Conservation (phyloP, 1,140 invertebrate species). For the Drosophila fuyamai region DNA sequence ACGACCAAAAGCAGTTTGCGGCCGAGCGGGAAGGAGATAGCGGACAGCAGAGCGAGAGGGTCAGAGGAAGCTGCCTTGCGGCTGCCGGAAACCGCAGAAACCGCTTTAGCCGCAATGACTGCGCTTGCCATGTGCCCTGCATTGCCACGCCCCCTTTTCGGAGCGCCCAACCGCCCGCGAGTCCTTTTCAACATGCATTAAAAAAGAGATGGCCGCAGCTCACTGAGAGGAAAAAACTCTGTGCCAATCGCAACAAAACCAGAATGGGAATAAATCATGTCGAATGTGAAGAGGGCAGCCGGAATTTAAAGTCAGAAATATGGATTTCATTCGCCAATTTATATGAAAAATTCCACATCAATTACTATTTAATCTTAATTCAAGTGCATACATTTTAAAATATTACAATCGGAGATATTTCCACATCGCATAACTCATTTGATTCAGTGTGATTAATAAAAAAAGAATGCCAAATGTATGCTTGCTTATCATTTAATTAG, state of each 20-base stretch:
- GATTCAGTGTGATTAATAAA: neutral
- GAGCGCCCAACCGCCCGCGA: neutral
- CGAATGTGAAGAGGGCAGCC: constrained; percentile 10
- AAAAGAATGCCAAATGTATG: too few relatives aligned
- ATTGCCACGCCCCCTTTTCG: constrained; percentile 20
- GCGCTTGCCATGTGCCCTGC: constrained; percentile 54
- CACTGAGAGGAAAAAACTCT: constrained; percentile 16
- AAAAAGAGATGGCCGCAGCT: constrained; percentile 10
- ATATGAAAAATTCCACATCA: constrained; percentile 13
- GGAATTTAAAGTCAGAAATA: constrained; percentile 36
- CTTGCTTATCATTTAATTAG: constrained; percentile 6
- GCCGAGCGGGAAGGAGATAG: neutral
- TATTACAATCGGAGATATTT: constrained; percentile 14
- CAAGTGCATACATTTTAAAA: constrained; percentile 34
- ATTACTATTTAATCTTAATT: constrained; percentile 13
- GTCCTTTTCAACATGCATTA: constrained; percentile 22
- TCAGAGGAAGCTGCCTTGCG: constrained; percentile 23
- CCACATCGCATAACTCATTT: constrained; percentile 16
- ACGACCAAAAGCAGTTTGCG: constrained; percentile 52
- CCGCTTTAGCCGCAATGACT: constrained; percentile 61
- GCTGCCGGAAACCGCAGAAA: constrained; percentile 48
- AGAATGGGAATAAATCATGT: constrained; percentile 20
- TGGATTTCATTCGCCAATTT: constrained; percentile 12
- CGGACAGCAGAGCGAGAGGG: neutral
- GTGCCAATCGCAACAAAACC: constrained; percentile 1